Percentiles rank a stretch among this genome's conserved stretches.
Evolutionary conservation across 2,113 vertebrate species (phyloP).

Genomic region (Marcusenius ussheri): DNA sequence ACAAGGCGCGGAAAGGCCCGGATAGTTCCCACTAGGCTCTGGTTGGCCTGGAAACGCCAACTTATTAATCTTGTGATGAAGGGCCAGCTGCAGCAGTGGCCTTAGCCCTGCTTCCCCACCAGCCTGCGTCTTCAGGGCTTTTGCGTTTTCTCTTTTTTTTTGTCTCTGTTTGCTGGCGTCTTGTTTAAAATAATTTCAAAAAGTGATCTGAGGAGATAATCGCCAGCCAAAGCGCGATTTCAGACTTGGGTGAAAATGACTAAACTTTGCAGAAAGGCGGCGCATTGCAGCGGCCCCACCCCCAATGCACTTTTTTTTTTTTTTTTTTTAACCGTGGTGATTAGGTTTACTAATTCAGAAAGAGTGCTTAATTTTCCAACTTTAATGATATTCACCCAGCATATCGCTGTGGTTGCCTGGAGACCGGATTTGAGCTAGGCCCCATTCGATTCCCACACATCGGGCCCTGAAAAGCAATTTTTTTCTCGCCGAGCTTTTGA

Average conservation of each 20-base stretch:
- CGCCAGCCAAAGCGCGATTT: neutral
- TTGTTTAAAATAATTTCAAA: neutral
- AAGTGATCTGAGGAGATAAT: neutral
- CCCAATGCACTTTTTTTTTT: neutral
- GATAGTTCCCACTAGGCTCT: slow-evolving; percentile 98
- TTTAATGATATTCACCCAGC: slow-evolving; percentile 98
- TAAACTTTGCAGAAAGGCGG: neutral
- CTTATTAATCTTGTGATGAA: slow-evolving; percentile 99
- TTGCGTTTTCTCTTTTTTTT: neutral
- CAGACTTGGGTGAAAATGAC: neutral
- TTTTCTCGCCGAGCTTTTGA: slow-evolving; percentile 89
- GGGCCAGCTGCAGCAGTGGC: slow-evolving; percentile 93
- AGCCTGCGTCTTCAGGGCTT: slow-evolving; percentile 67
- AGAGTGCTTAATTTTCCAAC: slow-evolving; percentile 83
- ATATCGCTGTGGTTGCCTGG: slow-evolving; percentile 98
- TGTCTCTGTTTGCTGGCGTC: neutral
- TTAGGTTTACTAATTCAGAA: slow-evolving; percentile 85
- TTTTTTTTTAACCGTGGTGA: slow-evolving; percentile 52
- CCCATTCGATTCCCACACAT: slow-evolving; percentile 99
- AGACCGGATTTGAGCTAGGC: slow-evolving; percentile 98
- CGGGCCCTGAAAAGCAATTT: slow-evolving; percentile 96
- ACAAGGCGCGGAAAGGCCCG: slow-evolving; percentile 77
- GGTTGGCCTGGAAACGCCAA: slow-evolving; percentile 98
- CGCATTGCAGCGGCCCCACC: neutral
- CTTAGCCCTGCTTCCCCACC: slow-evolving; percentile 80